A percentile compares a stretch with the other conserved stretches of the same genome.
Evolutionary conservation across 2,888 invertebrate species (phyloP).

Genomic region (Dolomedes plantarius): DNA sequence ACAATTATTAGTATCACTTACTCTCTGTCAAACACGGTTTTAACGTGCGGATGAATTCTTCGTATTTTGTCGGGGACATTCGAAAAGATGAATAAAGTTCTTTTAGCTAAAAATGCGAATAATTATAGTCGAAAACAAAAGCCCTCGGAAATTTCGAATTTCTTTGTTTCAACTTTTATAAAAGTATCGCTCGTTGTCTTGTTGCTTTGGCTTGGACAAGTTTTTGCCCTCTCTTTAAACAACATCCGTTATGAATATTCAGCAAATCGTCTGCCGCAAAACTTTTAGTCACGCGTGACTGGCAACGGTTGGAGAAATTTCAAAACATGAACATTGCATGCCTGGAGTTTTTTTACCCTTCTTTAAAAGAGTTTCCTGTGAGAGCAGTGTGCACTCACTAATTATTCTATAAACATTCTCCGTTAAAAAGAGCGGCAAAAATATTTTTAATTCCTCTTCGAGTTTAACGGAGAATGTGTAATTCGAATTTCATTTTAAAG

Average conservation of each 20-base stretch:
- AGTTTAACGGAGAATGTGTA: constrained; percentile 5
- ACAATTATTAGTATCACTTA: background rate
- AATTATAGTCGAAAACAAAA: background rate
- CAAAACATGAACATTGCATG: background rate
- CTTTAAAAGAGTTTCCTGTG: background rate
- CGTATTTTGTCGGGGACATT: background rate
- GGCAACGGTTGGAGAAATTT: constrained; percentile 14
- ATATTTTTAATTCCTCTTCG: constrained; percentile 13
- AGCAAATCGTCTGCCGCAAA: constrained; percentile 1
- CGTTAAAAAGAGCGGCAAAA: constrained; percentile 9
- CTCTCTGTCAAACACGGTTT: background rate
- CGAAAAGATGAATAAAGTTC: constrained; percentile 1
- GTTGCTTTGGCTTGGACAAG: background rate
- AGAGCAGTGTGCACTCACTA: background rate
- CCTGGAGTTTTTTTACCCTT: background rate
- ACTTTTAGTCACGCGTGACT: constrained; percentile 12
- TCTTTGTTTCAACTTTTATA: constrained; percentile 7
- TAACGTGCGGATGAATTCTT: background rate
- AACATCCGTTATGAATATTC: constrained; percentile 14
- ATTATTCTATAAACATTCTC: constrained; percentile 7
- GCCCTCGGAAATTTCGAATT: background rate
- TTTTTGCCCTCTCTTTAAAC: constrained; percentile 12
- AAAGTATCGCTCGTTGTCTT: background rate
- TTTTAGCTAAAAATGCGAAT: background rate
- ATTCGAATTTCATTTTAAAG: constrained; percentile 3